Evolutionary conservation across 2,888 invertebrate species (phyloP).

Genomic region (Thumatha senex): DNA sequence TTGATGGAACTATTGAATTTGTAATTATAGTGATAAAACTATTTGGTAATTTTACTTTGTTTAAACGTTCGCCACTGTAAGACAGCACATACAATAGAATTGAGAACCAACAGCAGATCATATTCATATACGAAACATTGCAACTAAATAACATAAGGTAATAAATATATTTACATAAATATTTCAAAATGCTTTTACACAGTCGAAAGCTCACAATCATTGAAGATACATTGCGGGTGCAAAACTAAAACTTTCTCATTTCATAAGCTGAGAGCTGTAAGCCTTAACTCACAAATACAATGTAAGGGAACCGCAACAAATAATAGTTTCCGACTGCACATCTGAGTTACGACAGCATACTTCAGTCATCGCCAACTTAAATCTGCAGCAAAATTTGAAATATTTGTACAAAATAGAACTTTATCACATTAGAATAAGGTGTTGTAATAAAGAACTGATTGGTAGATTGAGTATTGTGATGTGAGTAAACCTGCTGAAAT

Average conservation of each 20-base stretch:
- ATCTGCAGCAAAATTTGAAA: neutral
- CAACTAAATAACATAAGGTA: conserved; percentile 4
- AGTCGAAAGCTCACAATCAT: conserved; percentile 17
- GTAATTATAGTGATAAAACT: neutral
- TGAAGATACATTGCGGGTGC: conserved; percentile 44
- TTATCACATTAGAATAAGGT: conserved; percentile 1
- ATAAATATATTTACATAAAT: conserved; percentile 5
- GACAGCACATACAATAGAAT: neutral
- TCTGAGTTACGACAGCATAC: conserved; percentile 74
- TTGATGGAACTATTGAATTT: too few species aligned
- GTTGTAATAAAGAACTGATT: neutral
- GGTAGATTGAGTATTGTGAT: conserved; percentile 32
- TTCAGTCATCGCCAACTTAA: conserved; percentile 48
- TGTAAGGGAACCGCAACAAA: conserved; percentile 76
- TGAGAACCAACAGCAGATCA: neutral
- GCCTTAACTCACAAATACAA: conserved; percentile 67
- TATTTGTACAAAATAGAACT: neutral
- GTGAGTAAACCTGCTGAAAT: conserved; percentile 66
- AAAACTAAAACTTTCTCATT: conserved; percentile 52
- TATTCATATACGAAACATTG: neutral
- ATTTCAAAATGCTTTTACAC: conserved; percentile 22
- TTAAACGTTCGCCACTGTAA: neutral
- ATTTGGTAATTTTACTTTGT: too few species aligned
- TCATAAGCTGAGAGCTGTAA: conserved; percentile 62
- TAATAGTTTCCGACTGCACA: conserved; percentile 75